These are phyloP conservation scores for Notospermus geniculatus DNA, from an alignment of 1,140 invertebrate species.

Conservation along the genomic window DNA sequence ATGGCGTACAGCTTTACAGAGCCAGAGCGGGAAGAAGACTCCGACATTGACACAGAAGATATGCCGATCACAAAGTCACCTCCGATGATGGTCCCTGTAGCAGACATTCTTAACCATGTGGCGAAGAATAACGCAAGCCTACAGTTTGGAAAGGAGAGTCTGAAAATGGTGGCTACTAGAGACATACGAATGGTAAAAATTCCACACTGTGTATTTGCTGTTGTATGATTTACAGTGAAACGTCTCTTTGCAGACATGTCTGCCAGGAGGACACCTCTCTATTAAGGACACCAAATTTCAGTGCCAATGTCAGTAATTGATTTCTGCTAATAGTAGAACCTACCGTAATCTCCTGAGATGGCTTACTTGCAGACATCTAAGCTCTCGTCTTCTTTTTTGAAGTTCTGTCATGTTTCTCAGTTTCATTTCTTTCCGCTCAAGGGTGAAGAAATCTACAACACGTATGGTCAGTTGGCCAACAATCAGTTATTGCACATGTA, in stretches of 20 bases:
- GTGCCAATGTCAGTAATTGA: too few relatives aligned
- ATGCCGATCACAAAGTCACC: constrained; percentile 18
- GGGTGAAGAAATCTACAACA: constrained; percentile 57
- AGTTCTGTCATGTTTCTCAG: too few relatives aligned
- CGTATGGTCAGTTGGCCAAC: constrained; percentile 54
- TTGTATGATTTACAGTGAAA: too few relatives aligned
- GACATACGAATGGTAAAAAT: constrained; percentile 46
- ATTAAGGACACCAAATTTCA: too few relatives aligned
- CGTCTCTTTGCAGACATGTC: too few relatives aligned
- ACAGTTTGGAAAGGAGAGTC: constrained; percentile 43
- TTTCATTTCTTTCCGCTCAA: constrained; percentile 16
- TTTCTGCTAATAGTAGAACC: too few relatives aligned
- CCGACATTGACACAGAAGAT: constrained; percentile 26
- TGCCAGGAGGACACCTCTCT: too few relatives aligned
- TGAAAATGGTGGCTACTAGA: constrained; percentile 50
- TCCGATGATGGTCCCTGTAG: constrained; percentile 57
- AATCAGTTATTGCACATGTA: constrained; percentile 55
- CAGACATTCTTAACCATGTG: constrained; percentile 56
- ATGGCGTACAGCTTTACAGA: constrained; percentile 59
- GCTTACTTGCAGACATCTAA: too few relatives aligned
- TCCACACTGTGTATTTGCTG: too few relatives aligned
- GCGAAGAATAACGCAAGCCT: constrained; percentile 55
- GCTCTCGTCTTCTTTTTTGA: too few relatives aligned
- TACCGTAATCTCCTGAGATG: too few relatives aligned
- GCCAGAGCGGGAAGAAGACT: constrained; percentile 32